Base-by-base conservation (phyloP, 2,797 vertebrate species). In the Pipistrellus nathusii region DNA sequence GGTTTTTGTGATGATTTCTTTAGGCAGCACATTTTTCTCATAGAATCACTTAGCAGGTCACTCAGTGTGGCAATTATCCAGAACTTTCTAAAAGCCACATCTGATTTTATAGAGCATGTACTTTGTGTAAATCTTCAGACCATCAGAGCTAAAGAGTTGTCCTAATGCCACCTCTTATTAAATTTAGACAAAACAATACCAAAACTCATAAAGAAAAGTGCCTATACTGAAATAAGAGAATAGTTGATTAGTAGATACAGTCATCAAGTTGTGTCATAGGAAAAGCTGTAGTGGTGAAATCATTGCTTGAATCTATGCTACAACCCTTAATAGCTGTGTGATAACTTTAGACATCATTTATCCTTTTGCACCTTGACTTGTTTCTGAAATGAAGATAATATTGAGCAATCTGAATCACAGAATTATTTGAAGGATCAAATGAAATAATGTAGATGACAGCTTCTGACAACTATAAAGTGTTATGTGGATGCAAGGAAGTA, bases 351-450 rank as follows among this genome's bases (percentile, higher is more conserved):
- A 94, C 32, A 1, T 48, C 46, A 92, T 85, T 85, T 78, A 59
- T 59, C 41, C 30, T 66, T 87, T 51, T 81, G 21, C 3, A 78
- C 10, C 53, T 82, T 57, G 64, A 81, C 48, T 91, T 66, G 12
- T 83, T 59, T 88, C 89, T 92, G 53, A 82, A 95, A 83, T 23
- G 1, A 48, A 84, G 46, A 76, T 59, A 32, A 83, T 38, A 94
- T 32, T 87, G 48, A 87, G 13, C 27, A n/a, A 92, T 62, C 30
- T 44, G 59, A n/a, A 13, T 71, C 35, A 84, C 27, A 48, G 48
- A 77, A 85, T 32, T 86, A 11, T 88, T 92, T 73, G 38, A 84
- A 93, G 23, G 17, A 88, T 18, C 46, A 69, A 89, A 71, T 66
- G 71, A 89, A 89, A 77, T 71, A 69, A 87, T 38, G 8, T 82